These are phyloP conservation scores for Drosophila stalkeri DNA, from an alignment of 2,888 invertebrate species.

Conservation along the genomic window DNA sequence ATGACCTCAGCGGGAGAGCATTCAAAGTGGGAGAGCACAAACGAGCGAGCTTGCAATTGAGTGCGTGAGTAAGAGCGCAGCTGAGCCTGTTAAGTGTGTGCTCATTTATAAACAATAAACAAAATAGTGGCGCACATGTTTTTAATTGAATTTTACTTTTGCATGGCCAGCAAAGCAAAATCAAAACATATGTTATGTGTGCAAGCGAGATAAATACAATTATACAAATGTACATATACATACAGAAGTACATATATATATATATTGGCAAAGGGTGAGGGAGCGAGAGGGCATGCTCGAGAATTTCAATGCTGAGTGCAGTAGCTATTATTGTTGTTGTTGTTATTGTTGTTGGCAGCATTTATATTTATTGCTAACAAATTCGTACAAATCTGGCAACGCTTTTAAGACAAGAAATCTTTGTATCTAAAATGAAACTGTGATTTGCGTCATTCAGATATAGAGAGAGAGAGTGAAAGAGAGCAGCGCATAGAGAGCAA, in stretches of 20 bases:
- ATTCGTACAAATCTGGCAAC: slow-evolving; percentile 41
- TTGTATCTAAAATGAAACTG: slow-evolving; percentile 30
- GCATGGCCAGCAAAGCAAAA: slow-evolving; percentile 46
- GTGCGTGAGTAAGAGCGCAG: slow-evolving; percentile 11
- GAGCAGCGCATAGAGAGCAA: slow-evolving; percentile 12
- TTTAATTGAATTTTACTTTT: slow-evolving; percentile 73
- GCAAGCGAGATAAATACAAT: slow-evolving; percentile 25
- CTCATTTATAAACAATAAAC: slow-evolving; percentile 81
- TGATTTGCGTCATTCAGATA: slow-evolving; percentile 45
- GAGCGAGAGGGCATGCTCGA: slow-evolving; percentile 27
- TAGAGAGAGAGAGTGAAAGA: neutral
- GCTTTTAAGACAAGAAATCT: slow-evolving; percentile 15
- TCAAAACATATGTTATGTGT: slow-evolving; percentile 67
- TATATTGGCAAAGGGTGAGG: neutral
- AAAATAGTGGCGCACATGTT: slow-evolving; percentile 78
- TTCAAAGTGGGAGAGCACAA: slow-evolving; percentile 16
- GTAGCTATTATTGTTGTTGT: slow-evolving; percentile 13
- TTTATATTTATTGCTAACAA: slow-evolving; percentile 30
- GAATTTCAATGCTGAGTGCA: slow-evolving; percentile 65
- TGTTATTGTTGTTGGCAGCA: slow-evolving; percentile 27
- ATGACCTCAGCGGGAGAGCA: slow-evolving; percentile 63
- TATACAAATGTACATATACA: slow-evolving; percentile 7
- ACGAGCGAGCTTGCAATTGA: neutral
- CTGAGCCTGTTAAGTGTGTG: slow-evolving; percentile 51
- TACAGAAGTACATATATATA: slow-evolving; percentile 3